Evolutionary conservation across 2,113 vertebrate genomes (phyloP), one percentile per base, ranked within the genome.

Genomic region (Stomatorhinus ivindoensis): DNA sequence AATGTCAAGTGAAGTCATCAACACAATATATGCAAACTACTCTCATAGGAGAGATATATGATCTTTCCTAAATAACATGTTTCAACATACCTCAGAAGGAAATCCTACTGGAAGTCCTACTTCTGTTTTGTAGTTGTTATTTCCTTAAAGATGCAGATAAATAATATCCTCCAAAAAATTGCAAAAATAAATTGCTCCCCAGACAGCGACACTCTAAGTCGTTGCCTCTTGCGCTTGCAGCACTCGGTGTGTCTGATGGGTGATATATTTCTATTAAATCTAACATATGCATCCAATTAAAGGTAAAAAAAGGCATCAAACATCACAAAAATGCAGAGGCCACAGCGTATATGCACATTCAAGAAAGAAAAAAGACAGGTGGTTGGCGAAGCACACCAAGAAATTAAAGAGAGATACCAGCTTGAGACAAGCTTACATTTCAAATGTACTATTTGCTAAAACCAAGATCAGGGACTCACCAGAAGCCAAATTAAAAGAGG

Each of bases 61-160:
- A 55, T 86, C 24, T 86, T 86, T 86, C 10, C 46, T 51, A 86
- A 86, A 51, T 86, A 86, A 51, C 44, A 50, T 48, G 10, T 86
- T 86, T 86, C 24, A 86, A 48, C 82, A n/a, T 47, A 48, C 42
- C 46, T 44, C 46, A 51, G 47, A 86, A 53, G 27, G 48, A 31
- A 50, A 47, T 51, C 10, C 17, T 27, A 86, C n/a, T n/a, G 21
- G 27, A 48, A 86, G 27, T 13, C n/a, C 48, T 35, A 31, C 27
- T 51, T 86, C 46, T 51, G n/a, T 51, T 48, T 24, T 47, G 44
- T 48, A 27, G 17, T 7, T 76, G 11, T 15, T 76, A 80, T 84
- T 47, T 84, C 21, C 39, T 84, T 84, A 47, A 44, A 83, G 42
- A 21, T 47, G 42, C 21, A 84, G 44, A 47, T 83, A 83, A 83